A percentile compares a stretch with the other conserved stretches of the same genome.
phyloP scores from a whole-genome alignment of 2,797 vertebrate species.

The Neomorphus geoffroyi region DNA sequence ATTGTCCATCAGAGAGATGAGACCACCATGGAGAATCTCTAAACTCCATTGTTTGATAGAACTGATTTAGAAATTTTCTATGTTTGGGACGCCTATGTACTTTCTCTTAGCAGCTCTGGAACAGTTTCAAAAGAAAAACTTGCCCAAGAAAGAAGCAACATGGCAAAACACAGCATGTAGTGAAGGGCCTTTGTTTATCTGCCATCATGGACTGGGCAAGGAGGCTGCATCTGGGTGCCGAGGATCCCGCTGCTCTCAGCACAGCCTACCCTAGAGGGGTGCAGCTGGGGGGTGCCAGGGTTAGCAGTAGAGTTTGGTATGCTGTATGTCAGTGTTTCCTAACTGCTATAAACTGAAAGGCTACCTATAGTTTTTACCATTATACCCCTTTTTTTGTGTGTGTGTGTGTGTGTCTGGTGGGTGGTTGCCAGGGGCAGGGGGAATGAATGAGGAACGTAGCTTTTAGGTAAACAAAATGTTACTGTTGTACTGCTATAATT shows the following conservation, averaged over 20 bases:
- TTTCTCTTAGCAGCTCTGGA: background rate
- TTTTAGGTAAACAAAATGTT: conserved; percentile 31
- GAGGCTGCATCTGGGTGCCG: background rate
- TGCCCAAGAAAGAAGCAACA: background rate
- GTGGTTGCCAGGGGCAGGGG: background rate
- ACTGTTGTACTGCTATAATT: background rate
- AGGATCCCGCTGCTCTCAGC: background rate
- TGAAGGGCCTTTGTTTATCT: background rate
- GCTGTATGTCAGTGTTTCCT: background rate
- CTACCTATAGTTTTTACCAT: background rate
- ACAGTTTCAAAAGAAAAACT: background rate
- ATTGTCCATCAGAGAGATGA: background rate
- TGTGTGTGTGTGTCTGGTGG: background rate
- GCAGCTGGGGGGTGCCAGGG: background rate
- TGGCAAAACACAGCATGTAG: fast-evolving
- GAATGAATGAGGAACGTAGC: background rate
- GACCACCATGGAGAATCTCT: fast-evolving
- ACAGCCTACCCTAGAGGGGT: background rate
- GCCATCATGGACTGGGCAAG: fast-evolving
- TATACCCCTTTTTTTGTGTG: background rate
- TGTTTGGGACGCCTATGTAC: background rate
- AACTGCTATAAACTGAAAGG: background rate
- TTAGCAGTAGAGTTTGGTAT: background rate
- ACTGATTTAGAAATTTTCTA: background rate
- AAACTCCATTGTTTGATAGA: background rate